Evolutionary conservation across 2,113 vertebrate species (phyloP).

Genomic region (Chaetura pelagica): DNA sequence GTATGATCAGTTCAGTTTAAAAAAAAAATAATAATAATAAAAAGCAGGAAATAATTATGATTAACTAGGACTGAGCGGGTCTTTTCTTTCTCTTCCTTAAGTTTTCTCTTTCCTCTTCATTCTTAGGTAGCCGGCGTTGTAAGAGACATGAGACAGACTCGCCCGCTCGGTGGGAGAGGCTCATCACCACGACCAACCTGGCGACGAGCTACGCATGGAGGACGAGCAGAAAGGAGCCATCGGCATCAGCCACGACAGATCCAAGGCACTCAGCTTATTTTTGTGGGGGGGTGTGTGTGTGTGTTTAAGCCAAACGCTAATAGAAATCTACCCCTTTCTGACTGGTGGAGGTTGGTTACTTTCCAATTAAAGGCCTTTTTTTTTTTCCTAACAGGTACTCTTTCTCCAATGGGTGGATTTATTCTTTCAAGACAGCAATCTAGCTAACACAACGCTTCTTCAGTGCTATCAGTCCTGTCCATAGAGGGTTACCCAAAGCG

Average conservation of each 20-base stretch:
- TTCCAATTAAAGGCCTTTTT: conserved; percentile 85
- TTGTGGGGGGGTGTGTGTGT: neutral
- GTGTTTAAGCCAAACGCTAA: conserved; percentile 88
- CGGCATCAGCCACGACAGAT: conserved; percentile 86
- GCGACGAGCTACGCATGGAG: conserved; percentile 83
- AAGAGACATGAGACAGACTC: conserved; percentile 74
- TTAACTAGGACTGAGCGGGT: conserved; percentile 87
- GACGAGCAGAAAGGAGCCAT: conserved; percentile 90
- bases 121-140: conserved; percentile 85
- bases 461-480: conserved; percentile 89
- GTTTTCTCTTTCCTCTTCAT: conserved; percentile 59
- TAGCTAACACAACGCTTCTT: conserved; percentile 73
- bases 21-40: conserved; percentile 74
- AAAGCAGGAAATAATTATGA: conserved; percentile 84
- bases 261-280: conserved; percentile 96
- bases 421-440: conserved; percentile 88
- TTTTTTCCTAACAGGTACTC: conserved; percentile 60
- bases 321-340: conserved; percentile 84
- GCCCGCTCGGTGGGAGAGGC: conserved; percentile 68
- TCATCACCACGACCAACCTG: conserved; percentile 68
- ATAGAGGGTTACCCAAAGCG: conserved; percentile 87
- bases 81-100: conserved; percentile 64
- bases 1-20: conserved; percentile 79
- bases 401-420: conserved; percentile 81
- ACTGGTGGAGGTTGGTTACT: conserved; percentile 75